Evolutionary conservation across 23 tunicate species (phyloP), one percentile per base, ranked within the genome.

Genomic region (Styela plicata): DNA sequence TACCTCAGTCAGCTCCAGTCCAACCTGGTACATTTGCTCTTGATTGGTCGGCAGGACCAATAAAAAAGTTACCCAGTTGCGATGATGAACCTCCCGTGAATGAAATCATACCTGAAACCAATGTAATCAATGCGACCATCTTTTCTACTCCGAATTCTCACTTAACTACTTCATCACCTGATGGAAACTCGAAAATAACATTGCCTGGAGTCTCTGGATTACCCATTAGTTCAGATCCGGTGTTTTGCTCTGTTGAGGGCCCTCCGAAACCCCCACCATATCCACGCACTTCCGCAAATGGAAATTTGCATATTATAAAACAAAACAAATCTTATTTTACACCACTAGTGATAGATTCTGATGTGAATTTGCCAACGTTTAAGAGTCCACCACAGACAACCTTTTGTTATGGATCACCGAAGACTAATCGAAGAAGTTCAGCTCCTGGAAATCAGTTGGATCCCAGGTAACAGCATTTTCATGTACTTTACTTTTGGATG

Each of bases 1-100:
- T 36, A 2, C 96, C 96, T 2, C 96, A 90, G 63, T 84, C 96
- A 57, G 96, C 96, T 23, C 96, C 96, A 23, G 86, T 90, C 26
- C 80, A 80, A 18, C 85, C 94, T 2, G 94, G 80, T 36, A 82
- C 77, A 23, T 90, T 65, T 80, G 82, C 83, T 24, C 84, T 74
- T 0, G 66, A 85, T 21, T 90, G 96, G 96, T 21, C 63, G 10
- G 36, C 81, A 71, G 29, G 77, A 34, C 77, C 34, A 16, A 21
- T 30, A 3, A 66, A 24, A 18, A 24, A 66, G 17, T 27, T 66
- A 66, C 70, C 70, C 10, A 27, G 31, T 24, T 66, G 30, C 29
- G 57, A 44, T 13, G 13, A 44, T 44, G 57, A 44, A 44, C 57
- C 57, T 44, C 13, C 57, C 13, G 13, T 44, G 7, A 44, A 44